Conservation (phyloP, 2,797 vertebrate species). For the Molossus molossus region DNA sequence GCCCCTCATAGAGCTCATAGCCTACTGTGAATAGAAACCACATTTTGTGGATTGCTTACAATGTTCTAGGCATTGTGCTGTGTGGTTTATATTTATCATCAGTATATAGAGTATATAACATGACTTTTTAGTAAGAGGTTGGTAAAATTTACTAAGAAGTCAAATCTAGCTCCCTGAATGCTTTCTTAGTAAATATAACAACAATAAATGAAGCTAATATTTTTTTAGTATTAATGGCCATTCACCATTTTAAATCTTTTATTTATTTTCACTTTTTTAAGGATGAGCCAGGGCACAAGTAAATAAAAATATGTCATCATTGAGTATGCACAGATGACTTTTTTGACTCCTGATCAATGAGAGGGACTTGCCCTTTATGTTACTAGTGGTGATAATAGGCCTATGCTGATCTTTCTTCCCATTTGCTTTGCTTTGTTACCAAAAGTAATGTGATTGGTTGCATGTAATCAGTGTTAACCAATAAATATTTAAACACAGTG, state of each 20-base stretch:
- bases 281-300: not conserved
- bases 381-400: not conserved
- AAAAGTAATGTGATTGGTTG: not conserved
- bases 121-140: conserved; percentile 16
- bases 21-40: not conserved
- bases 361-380: not conserved
- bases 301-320: conserved; percentile 19
- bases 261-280: not conserved
- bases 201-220: not conserved
- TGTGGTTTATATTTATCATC: conserved; percentile 39
- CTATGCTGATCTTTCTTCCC: not conserved
- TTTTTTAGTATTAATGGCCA: conserved; percentile 26
- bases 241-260: conserved; percentile 44
- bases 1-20: not conserved
- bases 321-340: conserved; percentile 22
- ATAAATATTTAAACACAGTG: conserved; percentile 53
- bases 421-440: conserved; percentile 54
- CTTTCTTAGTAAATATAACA: conserved; percentile 32
- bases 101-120: not conserved
- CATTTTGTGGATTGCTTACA: not conserved
- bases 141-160: conserved; percentile 49
- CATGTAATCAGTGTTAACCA: not conserved
- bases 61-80: not conserved
- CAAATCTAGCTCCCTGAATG: conserved; percentile 8
- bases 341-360: conserved; percentile 11